These are phyloP conservation scores for Sesamia nonagrioides DNA, from an alignment of 1,140 invertebrate genomes.

Conservation along the genomic window DNA sequence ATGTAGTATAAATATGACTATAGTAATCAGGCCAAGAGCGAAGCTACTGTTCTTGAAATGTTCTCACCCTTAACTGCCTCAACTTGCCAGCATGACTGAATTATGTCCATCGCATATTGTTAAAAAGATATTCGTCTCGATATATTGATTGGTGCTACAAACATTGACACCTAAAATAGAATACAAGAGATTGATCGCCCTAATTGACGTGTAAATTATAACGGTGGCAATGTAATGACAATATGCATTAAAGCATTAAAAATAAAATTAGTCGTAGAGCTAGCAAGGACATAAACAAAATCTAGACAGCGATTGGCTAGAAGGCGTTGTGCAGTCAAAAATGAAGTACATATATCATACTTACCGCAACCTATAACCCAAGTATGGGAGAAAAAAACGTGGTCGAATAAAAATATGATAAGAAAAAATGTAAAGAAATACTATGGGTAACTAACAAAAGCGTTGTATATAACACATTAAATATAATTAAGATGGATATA, in stretches of 20 bases:
- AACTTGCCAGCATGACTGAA: slow-evolving; percentile 68
- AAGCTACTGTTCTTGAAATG: slow-evolving; percentile 67
- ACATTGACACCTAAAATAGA: slow-evolving; percentile 39
- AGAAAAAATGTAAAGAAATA: too few relatives aligned
- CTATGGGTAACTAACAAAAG: neutral
- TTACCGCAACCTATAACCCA: neutral
- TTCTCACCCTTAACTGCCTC: slow-evolving; percentile 67
- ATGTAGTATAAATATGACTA: slow-evolving; percentile 72
- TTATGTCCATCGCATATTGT: slow-evolving; percentile 64
- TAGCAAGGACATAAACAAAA: neutral
- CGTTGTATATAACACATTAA: neutral
- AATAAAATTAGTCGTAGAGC: neutral
- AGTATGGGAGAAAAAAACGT: neutral
- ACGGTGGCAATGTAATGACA: slow-evolving; percentile 6
- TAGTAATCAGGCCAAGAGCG: slow-evolving; percentile 76
- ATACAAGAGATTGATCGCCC: slow-evolving; percentile 26
- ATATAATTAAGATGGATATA: slow-evolving; percentile 66
- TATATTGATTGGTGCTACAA: slow-evolving; percentile 29
- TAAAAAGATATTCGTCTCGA: slow-evolving; percentile 65
- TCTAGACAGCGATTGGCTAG: neutral
- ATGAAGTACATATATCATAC: too few relatives aligned
- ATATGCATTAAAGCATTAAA: slow-evolving; percentile 35
- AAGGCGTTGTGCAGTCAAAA: neutral
- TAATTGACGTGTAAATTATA: slow-evolving; percentile 32
- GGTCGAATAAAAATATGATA: too few relatives aligned